Evolutionary conservation across 2,113 vertebrate genomes (phyloP).

Genomic region (Ptilonorhynchus violaceus): DNA sequence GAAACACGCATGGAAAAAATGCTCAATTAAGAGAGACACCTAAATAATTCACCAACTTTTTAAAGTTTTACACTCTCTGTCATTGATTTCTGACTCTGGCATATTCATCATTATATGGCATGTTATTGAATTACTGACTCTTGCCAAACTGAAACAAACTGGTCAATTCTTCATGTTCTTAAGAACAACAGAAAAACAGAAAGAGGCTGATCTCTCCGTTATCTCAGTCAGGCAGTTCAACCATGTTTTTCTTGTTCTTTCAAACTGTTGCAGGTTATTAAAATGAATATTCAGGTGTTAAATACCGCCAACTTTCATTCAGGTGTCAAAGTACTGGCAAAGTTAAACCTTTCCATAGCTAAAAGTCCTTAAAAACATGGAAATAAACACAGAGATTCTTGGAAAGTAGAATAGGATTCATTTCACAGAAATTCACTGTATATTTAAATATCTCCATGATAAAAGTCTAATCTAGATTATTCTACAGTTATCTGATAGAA

Average conservation of each 20-base stretch:
- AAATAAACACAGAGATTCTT: background rate
- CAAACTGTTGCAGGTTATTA: background rate
- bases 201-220: background rate
- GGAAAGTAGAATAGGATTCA: background rate
- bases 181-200: background rate
- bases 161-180: background rate
- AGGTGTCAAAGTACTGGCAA: background rate
- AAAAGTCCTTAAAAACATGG: background rate
- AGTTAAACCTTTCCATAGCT: background rate
- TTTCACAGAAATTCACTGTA: background rate
- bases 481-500: background rate
- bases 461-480: background rate
- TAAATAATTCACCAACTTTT: constrained; percentile 27
- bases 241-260: background rate
- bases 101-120: constrained; percentile 3
- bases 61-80: background rate
- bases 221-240: background rate
- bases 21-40: background rate
- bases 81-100: constrained; percentile 19
- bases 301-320: background rate
- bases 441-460: background rate
- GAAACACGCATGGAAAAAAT: background rate
- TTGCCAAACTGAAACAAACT: background rate
- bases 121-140: constrained; percentile 2
- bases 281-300: background rate